Base-by-base conservation (phyloP, 2,797 vertebrate genomes). In the Micromesistius poutassou region DNA sequence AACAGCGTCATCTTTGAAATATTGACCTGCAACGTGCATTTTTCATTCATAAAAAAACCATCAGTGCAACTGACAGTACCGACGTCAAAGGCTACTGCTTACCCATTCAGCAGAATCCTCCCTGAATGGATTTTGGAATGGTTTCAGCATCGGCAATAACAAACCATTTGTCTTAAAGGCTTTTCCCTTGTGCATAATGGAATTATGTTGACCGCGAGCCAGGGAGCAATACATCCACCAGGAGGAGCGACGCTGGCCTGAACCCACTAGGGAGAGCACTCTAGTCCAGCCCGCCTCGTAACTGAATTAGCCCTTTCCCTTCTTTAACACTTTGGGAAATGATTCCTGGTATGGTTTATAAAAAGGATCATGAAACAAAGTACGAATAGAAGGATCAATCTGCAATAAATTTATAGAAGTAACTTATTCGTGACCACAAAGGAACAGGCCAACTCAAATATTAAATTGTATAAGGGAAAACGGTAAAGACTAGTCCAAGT, bases 121-220 rank as follows among this genome's bases (percentile, higher is more conserved):
- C 40, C 62, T 28, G 25, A 68, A 75, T 16, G 50, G 36, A 84
- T 86, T 77, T 85, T 83, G 82, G 78, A 22, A 16, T 76, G 13
- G 81, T 85, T 86, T 81, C 84, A 81, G 84, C 83, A 76, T 68
- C 14, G 72, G 79, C 82, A 84, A 83, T 79, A 83, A 87, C 79
- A 76, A 80, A 76, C 79, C 79, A 86, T 91, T 90, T 88, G 84
- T 88, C 82, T 87, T 78, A 90, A 79, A 90, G 83, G 81, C 78
- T 86, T 84, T 84, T 84, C 86, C 86, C 31, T 81, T 84, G 78
- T 78, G 80, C 81, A 82, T 90, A 90, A 93, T 91, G 83, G 87
- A 82, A 92, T 93, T 89, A 90, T 76, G 40, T 83, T 89, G 86
- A 89, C 74, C 73, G 77, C 78, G 80, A 85, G 87, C 87, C 91